A percentile compares a stretch with the other conserved stretches of the same genome.
Conservation (phyloP, 2,888 invertebrate genomes). For the Hypercompe scribonia region DNA sequence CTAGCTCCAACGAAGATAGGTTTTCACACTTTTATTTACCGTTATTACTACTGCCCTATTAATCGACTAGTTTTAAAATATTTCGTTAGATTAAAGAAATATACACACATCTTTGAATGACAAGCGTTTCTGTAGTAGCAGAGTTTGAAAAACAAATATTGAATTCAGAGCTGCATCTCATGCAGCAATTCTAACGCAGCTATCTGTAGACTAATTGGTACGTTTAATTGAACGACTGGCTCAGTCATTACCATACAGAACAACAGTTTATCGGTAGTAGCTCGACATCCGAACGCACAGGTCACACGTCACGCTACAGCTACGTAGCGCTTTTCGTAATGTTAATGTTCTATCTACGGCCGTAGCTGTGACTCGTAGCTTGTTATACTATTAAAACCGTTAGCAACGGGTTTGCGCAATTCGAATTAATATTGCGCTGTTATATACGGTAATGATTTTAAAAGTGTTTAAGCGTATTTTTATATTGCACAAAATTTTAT, state of each 20-base stretch:
- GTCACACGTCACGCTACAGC: constrained; percentile 50
- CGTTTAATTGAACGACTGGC: constrained; percentile 81
- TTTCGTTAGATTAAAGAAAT: neutral
- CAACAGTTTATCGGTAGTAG: constrained; percentile 76
- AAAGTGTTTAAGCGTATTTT: neutral
- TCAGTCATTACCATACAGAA: constrained; percentile 76
- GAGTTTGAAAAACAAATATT: constrained; percentile 23
- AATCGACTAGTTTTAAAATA: neutral
- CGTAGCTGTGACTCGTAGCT: constrained; percentile 46
- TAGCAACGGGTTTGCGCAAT: constrained; percentile 14
- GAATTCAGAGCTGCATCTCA: constrained; percentile 56
- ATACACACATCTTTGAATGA: neutral
- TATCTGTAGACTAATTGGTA: constrained; percentile 73
- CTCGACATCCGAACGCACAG: constrained; percentile 54
- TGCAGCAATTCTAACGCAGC: constrained; percentile 67
- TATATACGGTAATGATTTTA: neutral
- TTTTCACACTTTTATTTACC: constrained; percentile 20
- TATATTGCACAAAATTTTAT: constrained; percentile 8
- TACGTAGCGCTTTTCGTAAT: constrained; percentile 39
- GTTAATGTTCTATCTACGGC: constrained; percentile 46
- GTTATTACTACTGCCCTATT: neutral
- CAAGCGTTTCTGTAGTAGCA: neutral
- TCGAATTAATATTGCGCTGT: neutral
- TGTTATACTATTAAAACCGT: constrained; percentile 27
- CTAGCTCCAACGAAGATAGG: constrained; percentile 34